Evolutionary conservation across 2,113 vertebrate species (phyloP).

Genomic region (Sorex araneus): DNA sequence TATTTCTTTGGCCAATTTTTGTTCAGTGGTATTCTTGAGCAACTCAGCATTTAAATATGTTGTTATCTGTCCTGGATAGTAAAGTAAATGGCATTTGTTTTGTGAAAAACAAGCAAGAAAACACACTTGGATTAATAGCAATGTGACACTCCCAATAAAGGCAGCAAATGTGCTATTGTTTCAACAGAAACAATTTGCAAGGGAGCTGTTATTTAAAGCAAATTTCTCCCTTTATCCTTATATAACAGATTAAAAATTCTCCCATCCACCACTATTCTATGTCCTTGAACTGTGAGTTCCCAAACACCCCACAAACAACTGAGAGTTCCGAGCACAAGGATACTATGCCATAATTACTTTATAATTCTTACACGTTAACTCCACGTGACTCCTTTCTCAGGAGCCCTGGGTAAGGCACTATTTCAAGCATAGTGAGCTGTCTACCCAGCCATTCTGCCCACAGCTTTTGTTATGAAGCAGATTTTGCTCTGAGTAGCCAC

Average conservation of each 20-base stretch:
- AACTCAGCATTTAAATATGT: neutral
- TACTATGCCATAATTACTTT: rapidly evolving
- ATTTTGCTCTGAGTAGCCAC: neutral
- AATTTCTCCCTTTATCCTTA: neutral
- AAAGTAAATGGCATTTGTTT: neutral
- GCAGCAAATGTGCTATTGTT: neutral
- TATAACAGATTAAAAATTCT: neutral
- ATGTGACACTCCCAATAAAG: neutral
- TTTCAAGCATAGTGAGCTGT: rapidly evolving
- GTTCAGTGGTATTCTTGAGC: neutral
- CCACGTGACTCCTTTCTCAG: rapidly evolving
- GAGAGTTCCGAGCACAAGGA: neutral
- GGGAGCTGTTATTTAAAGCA: neutral
- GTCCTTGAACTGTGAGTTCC: neutral
- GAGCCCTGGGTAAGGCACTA: neutral
- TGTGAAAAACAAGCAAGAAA: too few species aligned
- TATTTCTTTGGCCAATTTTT: neutral
- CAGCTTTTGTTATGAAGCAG: neutral
- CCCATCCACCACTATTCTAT: neutral
- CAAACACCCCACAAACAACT: neutral
- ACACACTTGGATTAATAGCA: neutral
- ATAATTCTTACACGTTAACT: too few species aligned
- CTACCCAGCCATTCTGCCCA: neutral
- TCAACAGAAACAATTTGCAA: neutral
- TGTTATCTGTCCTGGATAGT: neutral